Percentiles rank a stretch among this genome's conserved stretches.
Evolutionary conservation across 2,888 invertebrate genomes (phyloP).

Genomic region (Mythimna impura): DNA sequence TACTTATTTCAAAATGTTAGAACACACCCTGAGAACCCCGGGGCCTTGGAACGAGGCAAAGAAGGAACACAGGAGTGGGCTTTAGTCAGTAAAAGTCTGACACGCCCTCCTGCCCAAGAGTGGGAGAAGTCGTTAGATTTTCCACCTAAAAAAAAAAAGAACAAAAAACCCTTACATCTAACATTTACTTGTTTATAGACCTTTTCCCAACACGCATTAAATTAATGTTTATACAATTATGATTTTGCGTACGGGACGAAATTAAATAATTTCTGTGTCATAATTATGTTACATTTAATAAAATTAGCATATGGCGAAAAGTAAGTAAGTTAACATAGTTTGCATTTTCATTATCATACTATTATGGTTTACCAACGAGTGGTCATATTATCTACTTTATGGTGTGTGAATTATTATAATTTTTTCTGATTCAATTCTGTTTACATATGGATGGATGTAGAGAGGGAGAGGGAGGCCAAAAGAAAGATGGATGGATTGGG

Average conservation of each 20-base stretch:
- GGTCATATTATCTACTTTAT: background rate
- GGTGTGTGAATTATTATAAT: too few species aligned
- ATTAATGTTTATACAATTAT: slow-evolving; percentile 53
- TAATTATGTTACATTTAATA: slow-evolving; percentile 39
- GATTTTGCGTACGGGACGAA: slow-evolving; percentile 24
- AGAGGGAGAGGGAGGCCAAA: too few species aligned
- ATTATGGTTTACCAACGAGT: background rate
- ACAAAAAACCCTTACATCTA: slow-evolving; percentile 6
- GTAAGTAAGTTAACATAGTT: background rate
- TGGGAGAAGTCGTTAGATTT: too few species aligned
- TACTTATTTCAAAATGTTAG: slow-evolving; percentile 20
- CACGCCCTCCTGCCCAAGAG: too few species aligned
- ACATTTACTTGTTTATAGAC: slow-evolving; percentile 18
- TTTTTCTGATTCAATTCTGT: too few species aligned
- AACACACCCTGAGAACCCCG: too few species aligned
- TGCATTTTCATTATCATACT: slow-evolving; percentile 13
- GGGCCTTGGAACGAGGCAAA: too few species aligned
- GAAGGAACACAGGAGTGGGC: too few species aligned
- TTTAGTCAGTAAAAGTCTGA: too few species aligned
- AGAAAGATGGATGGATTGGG: too few species aligned
- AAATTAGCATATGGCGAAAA: background rate
- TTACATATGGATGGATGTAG: too few species aligned
- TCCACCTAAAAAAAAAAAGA: too few species aligned
- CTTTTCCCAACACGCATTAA: slow-evolving; percentile 26
- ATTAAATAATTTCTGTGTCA: slow-evolving; percentile 36